phyloP scores from a whole-genome alignment of 1,140 invertebrate genomes.

The Mylabris phalerata region DNA sequence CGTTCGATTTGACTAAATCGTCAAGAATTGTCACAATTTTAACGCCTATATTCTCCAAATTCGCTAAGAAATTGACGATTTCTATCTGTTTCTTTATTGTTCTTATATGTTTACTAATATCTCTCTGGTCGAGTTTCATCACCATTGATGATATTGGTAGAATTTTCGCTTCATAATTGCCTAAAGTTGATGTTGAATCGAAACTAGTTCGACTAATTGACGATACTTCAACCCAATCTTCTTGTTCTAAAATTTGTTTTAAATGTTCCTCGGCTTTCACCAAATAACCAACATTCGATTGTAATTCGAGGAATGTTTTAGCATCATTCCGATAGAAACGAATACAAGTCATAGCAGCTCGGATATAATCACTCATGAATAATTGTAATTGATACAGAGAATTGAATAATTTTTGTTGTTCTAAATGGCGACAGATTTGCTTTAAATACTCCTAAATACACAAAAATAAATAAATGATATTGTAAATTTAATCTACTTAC shows the following conservation, averaged over 20 bases:
- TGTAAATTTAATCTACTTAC: conserved; percentile 17
- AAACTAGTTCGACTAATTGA: conserved; percentile 25
- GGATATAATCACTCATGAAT: conserved; percentile 58
- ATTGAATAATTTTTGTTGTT: conserved; percentile 55
- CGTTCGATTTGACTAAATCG: not conserved
- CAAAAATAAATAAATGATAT: conserved; percentile 3
- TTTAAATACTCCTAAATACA: conserved; percentile 54
- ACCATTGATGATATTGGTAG: conserved; percentile 40
- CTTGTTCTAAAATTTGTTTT: conserved; percentile 45
- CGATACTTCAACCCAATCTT: conserved; percentile 40
- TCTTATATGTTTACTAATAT: conserved; percentile 62
- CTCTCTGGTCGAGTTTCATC: conserved; percentile 59
- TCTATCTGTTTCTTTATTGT: conserved; percentile 64
- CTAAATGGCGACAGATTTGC: conserved; percentile 58
- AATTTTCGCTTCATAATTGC: conserved; percentile 41
- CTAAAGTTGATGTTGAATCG: conserved; percentile 16
- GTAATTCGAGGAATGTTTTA: conserved; percentile 50
- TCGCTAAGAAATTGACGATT: conserved; percentile 57
- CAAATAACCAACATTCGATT: conserved; percentile 49
- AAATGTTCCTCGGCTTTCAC: conserved; percentile 57
- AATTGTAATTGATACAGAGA: conserved; percentile 63
- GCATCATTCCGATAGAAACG: conserved; percentile 56
- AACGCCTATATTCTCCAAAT: conserved; percentile 46
- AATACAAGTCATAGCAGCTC: conserved; percentile 68
- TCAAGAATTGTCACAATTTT: conserved; percentile 12